Percentiles rank a stretch among this genome's conserved stretches.
These are phyloP conservation scores for Pan troglodytes DNA, from an alignment of 2,113 vertebrate genomes.

Conservation along the genomic window DNA sequence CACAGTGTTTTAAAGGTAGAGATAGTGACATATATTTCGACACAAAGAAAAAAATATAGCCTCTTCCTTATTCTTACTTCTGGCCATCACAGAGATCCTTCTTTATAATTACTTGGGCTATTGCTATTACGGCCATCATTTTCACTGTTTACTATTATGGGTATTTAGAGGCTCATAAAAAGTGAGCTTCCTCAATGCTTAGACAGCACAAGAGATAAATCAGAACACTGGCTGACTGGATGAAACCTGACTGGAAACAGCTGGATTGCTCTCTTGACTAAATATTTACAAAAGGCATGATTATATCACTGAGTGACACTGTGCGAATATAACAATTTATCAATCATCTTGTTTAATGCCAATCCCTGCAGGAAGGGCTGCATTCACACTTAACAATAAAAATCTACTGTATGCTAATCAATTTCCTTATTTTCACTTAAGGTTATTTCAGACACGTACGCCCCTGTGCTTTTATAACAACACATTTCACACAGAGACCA, in stretches of 20 bases:
- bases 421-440: slow-evolving; percentile 80
- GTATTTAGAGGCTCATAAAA: slow-evolving; percentile 88
- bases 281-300: slow-evolving; percentile 90
- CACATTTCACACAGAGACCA: slow-evolving; percentile 66
- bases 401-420: slow-evolving; percentile 85
- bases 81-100: slow-evolving; percentile 77
- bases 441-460: slow-evolving; percentile 74
- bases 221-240: slow-evolving; percentile 84
- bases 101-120: slow-evolving; percentile 83
- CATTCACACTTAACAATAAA: slow-evolving; percentile 84
- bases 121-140: slow-evolving; percentile 80
- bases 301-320: slow-evolving; percentile 87
- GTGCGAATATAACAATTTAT: slow-evolving; percentile 88
- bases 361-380: slow-evolving; percentile 82
- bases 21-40: background rate
- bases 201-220: slow-evolving; percentile 86
- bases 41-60: slow-evolving; percentile 49
- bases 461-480: slow-evolving; percentile 67
- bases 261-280: slow-evolving; percentile 89
- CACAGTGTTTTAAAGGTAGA: background rate
- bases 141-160: slow-evolving; percentile 85
- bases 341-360: slow-evolving; percentile 87
- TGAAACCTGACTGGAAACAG: slow-evolving; percentile 88
- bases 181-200: slow-evolving; percentile 83
- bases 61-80: slow-evolving; percentile 68